phyloP scores from a whole-genome alignment of 2,888 invertebrate genomes.

The Euspilapteryx auroguttella region DNA sequence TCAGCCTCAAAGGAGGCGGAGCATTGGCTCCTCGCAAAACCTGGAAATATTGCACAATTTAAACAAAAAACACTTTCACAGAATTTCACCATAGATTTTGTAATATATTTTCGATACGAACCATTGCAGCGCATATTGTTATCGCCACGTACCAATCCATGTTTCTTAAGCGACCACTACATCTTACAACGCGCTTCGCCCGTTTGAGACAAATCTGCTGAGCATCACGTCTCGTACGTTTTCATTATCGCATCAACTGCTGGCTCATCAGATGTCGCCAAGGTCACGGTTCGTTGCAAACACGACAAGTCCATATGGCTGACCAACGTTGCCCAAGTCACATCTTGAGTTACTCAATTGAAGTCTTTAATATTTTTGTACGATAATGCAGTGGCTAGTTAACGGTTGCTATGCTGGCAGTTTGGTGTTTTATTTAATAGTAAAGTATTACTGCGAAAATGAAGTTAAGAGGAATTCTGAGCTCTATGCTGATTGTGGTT shows the following conservation, averaged over 20 bases:
- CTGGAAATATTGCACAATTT: slow-evolving; percentile 14
- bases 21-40: slow-evolving; percentile 14
- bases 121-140: slow-evolving; percentile 19
- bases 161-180: slow-evolving; percentile 17
- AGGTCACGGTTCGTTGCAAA: no score
- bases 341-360: no score
- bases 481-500: slow-evolving; percentile 15
- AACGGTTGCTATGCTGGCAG: slow-evolving; percentile 30
- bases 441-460: slow-evolving; percentile 35
- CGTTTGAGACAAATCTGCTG: no score
- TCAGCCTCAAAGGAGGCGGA: slow-evolving; percentile 28
- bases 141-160: slow-evolving; percentile 35
- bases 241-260: no score
- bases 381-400: slow-evolving; percentile 34
- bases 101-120: slow-evolving; percentile 18
- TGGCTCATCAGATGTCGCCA: no score
- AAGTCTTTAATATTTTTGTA: no score
- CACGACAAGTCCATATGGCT: no score
- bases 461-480: slow-evolving; percentile 23
- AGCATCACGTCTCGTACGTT: no score
- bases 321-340: no score
- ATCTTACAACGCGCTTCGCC: slow-evolving; percentile 28
- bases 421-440: slow-evolving; percentile 26
- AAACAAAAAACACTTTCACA: slow-evolving; percentile 3
- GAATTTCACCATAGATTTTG: background rate